A percentile compares a stretch with the other conserved stretches of the same genome.
Evolutionary conservation across 2,888 invertebrate genomes (phyloP).

Genomic region (Calameuta pallipes): DNA sequence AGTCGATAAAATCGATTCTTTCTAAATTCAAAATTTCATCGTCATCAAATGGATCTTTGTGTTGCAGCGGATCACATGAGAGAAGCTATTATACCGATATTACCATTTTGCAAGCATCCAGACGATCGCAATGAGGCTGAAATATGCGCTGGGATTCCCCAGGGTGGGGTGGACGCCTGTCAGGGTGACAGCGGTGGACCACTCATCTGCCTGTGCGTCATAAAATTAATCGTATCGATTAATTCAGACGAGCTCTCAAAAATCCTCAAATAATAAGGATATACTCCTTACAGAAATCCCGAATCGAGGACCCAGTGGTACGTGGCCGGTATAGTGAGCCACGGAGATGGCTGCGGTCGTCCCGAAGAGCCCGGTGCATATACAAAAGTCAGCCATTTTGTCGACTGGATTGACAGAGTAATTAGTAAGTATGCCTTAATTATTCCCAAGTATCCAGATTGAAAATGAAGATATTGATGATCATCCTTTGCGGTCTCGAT

Average conservation of each 20-base stretch:
- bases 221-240: background rate
- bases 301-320: conserved; percentile 78
- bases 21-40: background rate
- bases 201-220: conserved; percentile 74
- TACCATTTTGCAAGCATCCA: conserved; percentile 73
- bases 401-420: conserved; percentile 79
- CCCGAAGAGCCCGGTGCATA: conserved; percentile 86
- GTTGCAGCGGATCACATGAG: conserved; percentile 80
- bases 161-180: conserved; percentile 87
- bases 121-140: conserved; percentile 76
- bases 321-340: conserved; percentile 86
- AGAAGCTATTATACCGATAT: conserved; percentile 82
- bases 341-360: conserved; percentile 87
- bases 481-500: background rate
- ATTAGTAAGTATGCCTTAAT: conserved; percentile 67
- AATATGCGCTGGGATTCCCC: conserved; percentile 80
- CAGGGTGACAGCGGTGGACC: conserved; percentile 90
- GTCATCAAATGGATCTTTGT: background rate
- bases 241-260: background rate
- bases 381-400: conserved; percentile 79
- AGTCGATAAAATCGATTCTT: conserved; percentile 57
- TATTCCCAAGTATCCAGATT: background rate
- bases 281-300: conserved; percentile 68
- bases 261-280: background rate
- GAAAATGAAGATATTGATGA: background rate